Conservation (phyloP, 2,797 vertebrate genomes). For the Dendrocincla fuliginosa region DNA sequence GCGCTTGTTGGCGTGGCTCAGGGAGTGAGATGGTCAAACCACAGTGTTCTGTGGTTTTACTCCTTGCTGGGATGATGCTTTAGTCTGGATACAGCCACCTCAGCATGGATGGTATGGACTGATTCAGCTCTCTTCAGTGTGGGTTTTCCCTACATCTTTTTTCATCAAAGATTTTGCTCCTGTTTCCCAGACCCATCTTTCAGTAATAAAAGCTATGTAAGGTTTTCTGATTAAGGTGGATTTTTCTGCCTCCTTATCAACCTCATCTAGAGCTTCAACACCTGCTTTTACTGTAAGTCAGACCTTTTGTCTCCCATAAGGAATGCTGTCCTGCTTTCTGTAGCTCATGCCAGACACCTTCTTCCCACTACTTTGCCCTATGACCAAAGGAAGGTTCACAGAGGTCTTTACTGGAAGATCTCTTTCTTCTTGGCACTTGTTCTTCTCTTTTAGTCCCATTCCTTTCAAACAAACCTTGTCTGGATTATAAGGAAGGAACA, state of each 20-base stretch:
- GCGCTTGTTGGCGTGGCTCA: rapidly evolving
- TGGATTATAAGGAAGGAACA: not conserved
- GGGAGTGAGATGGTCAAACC: not conserved
- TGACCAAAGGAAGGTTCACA: not conserved
- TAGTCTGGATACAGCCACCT: not conserved
- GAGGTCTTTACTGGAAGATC: not conserved
- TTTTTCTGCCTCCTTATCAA: not conserved
- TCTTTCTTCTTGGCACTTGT: not conserved
- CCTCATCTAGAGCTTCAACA: not conserved
- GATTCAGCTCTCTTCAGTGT: not conserved
- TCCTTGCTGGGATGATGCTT: not conserved
- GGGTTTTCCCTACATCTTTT: not conserved
- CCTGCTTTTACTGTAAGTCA: not conserved
- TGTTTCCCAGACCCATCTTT: not conserved
- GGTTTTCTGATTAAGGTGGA: not conserved
- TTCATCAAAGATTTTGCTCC: not conserved
- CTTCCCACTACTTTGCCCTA: not conserved
- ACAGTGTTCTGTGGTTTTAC: not conserved
- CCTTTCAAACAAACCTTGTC: not conserved
- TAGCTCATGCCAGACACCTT: not conserved
- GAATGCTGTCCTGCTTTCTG: not conserved
- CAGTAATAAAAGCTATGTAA: not conserved
- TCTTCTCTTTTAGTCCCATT: not conserved
- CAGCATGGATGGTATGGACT: not conserved
- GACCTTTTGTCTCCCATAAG: not conserved